These are phyloP conservation scores for Danaus plexippus DNA, from an alignment of 1,140 invertebrate genomes.

Conservation along the genomic window DNA sequence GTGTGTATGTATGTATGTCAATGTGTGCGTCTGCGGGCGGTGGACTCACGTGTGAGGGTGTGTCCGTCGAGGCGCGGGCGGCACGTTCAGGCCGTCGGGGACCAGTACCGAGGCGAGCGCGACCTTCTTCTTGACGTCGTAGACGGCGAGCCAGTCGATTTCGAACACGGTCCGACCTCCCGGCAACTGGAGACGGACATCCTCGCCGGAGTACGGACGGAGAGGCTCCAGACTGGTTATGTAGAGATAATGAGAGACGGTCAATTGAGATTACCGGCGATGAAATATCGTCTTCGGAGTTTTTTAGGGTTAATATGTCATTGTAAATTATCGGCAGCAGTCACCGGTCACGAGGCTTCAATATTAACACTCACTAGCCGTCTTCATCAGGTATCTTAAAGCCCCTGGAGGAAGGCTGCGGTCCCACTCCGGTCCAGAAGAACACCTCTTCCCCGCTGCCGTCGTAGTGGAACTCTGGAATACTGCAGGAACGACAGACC, in stretches of 20 bases:
- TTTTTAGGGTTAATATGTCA: too few relatives aligned
- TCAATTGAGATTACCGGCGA: too few relatives aligned
- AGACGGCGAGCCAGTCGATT: constrained; percentile 82
- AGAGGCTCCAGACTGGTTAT: constrained; percentile 47
- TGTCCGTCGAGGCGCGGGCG: constrained; percentile 83
- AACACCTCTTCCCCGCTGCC: constrained; percentile 83
- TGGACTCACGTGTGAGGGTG: constrained; percentile 42
- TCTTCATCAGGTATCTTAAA: constrained; percentile 90
- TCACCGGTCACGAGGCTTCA: too few relatives aligned
- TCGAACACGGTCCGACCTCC: constrained; percentile 88
- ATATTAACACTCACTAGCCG: constrained; percentile 84
- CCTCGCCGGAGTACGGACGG: constrained; percentile 78
- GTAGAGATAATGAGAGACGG: too few relatives aligned
- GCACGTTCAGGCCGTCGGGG: constrained; percentile 86
- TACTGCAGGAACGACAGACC: constrained; percentile 34
- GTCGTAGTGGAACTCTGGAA: constrained; percentile 85
- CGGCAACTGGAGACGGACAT: constrained; percentile 83
- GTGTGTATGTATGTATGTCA: too few relatives aligned
- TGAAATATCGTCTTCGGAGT: too few relatives aligned
- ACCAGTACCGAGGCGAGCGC: constrained; percentile 86
- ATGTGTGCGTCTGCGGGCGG: not conserved
- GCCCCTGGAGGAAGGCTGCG: constrained; percentile 87
- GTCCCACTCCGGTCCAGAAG: constrained; percentile 91
- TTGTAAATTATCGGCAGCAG: too few relatives aligned
- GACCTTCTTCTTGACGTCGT: constrained; percentile 79